Conservation (phyloP, 2,113 vertebrate species). For the Percopsis transmontana region DNA sequence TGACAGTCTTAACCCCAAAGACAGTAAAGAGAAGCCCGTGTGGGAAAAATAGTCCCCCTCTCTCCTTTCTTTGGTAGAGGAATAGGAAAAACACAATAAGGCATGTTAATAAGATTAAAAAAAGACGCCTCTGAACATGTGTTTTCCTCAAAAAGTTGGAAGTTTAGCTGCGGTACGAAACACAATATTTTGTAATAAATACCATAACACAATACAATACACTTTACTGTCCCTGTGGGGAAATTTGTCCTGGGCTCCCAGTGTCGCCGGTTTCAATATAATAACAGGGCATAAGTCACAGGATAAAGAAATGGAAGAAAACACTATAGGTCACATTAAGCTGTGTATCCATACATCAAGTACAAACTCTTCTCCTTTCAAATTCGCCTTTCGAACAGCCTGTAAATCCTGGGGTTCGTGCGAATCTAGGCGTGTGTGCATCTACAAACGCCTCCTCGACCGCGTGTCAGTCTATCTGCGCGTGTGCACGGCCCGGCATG, state of each 20-base stretch:
- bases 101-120: neutral
- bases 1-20: constrained; percentile 54
- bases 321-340: too few species aligned
- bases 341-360: too few species aligned
- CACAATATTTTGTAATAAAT: too few species aligned
- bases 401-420: constrained; percentile 1
- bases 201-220: too few species aligned
- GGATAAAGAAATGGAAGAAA: too few species aligned
- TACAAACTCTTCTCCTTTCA: too few species aligned
- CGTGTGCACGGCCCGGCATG: constrained; percentile 10
- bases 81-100: neutral
- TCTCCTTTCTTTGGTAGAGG: constrained; percentile 2
- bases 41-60: constrained; percentile 48
- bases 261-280: too few species aligned
- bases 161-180: too few species aligned
- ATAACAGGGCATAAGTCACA: too few species aligned
- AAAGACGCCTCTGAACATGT: neutral
- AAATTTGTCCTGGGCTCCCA: too few species aligned
- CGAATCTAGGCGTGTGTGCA: neutral
- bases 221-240: too few species aligned
- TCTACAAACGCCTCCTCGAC: neutral
- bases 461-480: neutral
- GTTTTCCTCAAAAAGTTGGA: neutral
- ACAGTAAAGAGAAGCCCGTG: constrained; percentile 39
- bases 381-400: too few species aligned